Evolutionary conservation across 2,797 vertebrate genomes (phyloP).

Genomic region (Hyperoplus immaculatus): DNA sequence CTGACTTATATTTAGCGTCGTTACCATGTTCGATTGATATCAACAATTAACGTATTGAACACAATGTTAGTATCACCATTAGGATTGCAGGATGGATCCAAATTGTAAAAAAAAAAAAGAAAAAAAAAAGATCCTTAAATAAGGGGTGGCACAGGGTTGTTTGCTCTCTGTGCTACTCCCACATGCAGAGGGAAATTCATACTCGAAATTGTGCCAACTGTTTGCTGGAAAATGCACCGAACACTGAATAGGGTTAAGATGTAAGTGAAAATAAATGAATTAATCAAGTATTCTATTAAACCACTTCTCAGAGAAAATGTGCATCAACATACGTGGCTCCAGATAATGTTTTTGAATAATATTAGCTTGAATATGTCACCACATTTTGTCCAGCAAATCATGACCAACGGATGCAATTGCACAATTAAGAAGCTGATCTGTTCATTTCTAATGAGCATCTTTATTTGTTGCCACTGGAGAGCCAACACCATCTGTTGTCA

Average conservation of each 20-base stretch:
- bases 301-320: conserved; percentile 7
- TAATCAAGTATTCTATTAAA: conserved; percentile 3
- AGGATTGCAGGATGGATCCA: not conserved
- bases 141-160: not conserved
- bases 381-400: conserved; percentile 30
- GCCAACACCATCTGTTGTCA: conserved; percentile 78
- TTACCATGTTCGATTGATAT: not conserved
- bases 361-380: conserved; percentile 34
- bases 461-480: conserved; percentile 77
- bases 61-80: not conserved
- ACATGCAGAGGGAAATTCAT: conserved; percentile 20
- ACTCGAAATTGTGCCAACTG: conserved; percentile 9
- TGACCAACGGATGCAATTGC: conserved; percentile 57
- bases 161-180: conserved; percentile 15
- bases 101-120: not conserved
- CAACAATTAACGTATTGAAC: not conserved
- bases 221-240: conserved; percentile 4
- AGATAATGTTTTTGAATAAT: conserved; percentile 19
- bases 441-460: conserved; percentile 69
- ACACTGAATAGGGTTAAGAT: conserved; percentile 3
- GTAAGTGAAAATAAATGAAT: conserved; percentile 12
- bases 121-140: not conserved
- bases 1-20: not conserved
- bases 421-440: conserved; percentile 54
- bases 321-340: conserved; percentile 3